phyloP scores from a whole-genome alignment of 1,140 invertebrate genomes.

The Drosophila triauraria region DNA sequence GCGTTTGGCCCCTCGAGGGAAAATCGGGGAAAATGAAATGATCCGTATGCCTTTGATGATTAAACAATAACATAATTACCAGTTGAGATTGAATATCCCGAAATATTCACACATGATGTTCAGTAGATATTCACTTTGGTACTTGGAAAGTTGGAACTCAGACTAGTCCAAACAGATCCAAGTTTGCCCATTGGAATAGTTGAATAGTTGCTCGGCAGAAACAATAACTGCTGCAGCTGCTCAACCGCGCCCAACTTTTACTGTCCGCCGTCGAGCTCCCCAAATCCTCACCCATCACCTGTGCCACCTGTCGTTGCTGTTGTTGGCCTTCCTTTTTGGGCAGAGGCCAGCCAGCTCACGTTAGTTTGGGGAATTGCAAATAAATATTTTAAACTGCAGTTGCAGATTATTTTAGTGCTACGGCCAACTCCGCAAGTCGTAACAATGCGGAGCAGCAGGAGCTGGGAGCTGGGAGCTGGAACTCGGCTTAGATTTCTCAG shows the following conservation, averaged over 20 bases:
- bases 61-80: conserved; percentile 12
- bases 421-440: conserved; percentile 51
- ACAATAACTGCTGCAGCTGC: conserved; percentile 66
- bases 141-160: background rate
- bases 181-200: conserved; percentile 35
- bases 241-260: conserved; percentile 56
- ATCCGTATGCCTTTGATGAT: conserved; percentile 16
- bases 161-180: conserved; percentile 8
- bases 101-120: background rate
- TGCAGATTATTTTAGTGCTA: conserved; percentile 79
- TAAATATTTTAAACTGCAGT: conserved; percentile 84
- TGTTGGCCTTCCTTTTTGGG: conserved; percentile 5
- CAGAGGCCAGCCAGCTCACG: conserved; percentile 41
- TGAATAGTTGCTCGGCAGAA: conserved; percentile 44
- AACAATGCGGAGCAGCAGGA: conserved; percentile 45
- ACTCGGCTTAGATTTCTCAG: conserved; percentile 72
- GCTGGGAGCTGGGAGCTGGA: conserved; percentile 38
- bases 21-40: conserved; percentile 5
- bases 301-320: conserved; percentile 23
- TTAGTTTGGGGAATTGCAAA: conserved; percentile 82
- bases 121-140: background rate
- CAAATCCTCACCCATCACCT: conserved; percentile 12
- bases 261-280: conserved; percentile 10
- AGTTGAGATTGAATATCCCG: conserved; percentile 1
- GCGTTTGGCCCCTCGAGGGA: background rate